phyloP scores from a whole-genome alignment of 2,797 vertebrate species.

The Sarcoramphus papa region DNA sequence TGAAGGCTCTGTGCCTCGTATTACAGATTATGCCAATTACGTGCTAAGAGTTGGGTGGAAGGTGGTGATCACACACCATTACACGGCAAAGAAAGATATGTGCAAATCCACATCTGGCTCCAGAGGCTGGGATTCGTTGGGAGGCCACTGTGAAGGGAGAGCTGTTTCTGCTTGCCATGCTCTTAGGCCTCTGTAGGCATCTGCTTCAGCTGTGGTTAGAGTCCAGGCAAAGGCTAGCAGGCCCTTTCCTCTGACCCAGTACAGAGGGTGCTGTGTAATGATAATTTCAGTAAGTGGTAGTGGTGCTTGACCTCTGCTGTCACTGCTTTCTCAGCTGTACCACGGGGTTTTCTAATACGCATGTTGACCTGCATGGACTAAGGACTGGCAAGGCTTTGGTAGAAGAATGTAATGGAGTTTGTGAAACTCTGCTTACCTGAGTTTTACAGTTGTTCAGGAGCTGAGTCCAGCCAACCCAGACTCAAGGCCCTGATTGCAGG shows the following conservation, averaged over 20 bases:
- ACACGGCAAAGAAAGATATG: rapidly evolving
- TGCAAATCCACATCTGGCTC: background rate
- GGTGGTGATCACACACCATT: rapidly evolving
- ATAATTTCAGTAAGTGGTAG: background rate
- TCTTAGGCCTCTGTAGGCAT: background rate
- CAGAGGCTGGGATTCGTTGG: background rate
- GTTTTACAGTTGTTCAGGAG: background rate
- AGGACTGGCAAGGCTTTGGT: background rate
- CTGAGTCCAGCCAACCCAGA: background rate
- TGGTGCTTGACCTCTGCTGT: background rate
- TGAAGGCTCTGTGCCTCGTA: rapidly evolving
- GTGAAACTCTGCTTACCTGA: background rate
- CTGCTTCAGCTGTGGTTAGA: background rate
- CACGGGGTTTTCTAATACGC: background rate
- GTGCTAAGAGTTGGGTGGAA: background rate
- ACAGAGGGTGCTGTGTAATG: background rate
- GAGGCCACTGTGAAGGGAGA: background rate
- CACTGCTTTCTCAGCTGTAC: background rate
- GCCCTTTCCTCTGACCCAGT: background rate
- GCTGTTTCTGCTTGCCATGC: background rate
- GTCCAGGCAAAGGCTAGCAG: background rate
- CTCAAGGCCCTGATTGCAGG: background rate
- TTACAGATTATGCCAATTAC: background rate
- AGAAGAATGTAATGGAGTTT: rapidly evolving
- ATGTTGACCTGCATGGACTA: background rate